Percentiles rank a stretch among this genome's conserved stretches.
Conservation (phyloP, 2,888 invertebrate species). For the Subacronicta megacephala region DNA sequence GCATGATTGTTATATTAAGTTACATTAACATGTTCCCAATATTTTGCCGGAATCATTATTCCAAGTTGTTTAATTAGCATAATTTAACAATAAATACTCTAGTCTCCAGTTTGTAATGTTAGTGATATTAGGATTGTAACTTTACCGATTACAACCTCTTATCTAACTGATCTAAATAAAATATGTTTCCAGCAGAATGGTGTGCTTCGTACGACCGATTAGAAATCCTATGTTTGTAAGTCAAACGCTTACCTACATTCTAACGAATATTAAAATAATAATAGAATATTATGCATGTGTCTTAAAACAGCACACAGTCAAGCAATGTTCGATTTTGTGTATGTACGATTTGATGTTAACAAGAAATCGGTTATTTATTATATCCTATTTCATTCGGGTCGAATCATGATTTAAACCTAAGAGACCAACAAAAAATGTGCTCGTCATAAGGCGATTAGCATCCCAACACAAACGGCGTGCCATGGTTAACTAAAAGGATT, state of each 20-base stretch:
- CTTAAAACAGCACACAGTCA: constrained; percentile 7
- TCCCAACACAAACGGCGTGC: constrained; percentile 55
- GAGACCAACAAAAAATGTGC: constrained; percentile 73
- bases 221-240: background rate
- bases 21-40: constrained; percentile 16
- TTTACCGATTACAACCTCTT: too few relatives aligned
- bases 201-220: background rate
- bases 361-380: constrained; percentile 81
- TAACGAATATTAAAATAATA: background rate
- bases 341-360: constrained; percentile 69
- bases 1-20: constrained; percentile 14
- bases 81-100: constrained; percentile 1
- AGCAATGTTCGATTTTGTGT: too few relatives aligned
- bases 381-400: constrained; percentile 67
- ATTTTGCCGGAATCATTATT: constrained; percentile 10
- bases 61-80: constrained; percentile 1
- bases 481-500: constrained; percentile 39
- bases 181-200: background rate
- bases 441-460: constrained; percentile 77
- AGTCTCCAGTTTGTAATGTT: background rate
- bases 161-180: background rate
- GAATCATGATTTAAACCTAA: constrained; percentile 65
- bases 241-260: background rate
- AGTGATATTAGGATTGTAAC: background rate
- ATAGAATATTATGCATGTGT: constrained; percentile 3